Evolutionary conservation across 1,140 invertebrate species (phyloP), one percentile per base, ranked within the genome.

Genomic region (Campoletis sonorensis): DNA sequence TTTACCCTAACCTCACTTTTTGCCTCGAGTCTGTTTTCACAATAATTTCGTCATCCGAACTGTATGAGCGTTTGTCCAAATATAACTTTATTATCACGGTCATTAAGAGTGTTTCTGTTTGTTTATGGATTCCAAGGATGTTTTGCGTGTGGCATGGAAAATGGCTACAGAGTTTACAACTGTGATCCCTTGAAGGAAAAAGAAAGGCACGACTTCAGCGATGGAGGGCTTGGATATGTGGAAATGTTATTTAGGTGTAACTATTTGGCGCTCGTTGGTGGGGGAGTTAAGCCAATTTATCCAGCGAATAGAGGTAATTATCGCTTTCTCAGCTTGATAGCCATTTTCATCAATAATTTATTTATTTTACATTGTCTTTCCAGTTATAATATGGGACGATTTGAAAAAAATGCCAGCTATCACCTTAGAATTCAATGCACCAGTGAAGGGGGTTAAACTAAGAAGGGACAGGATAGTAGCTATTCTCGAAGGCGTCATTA

Each of bases 181-280:
- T 97, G 97, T 90, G 98, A 99, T 92, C 98, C 98, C 16, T 91
- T 99, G 67, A 99, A 99, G 92, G 97, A 99, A 92, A 99, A 98
- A 92, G 97, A 98, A 92, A 93, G 97, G 84, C 97, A 98, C 93
- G 97, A 97, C 89, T 97, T 97, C 90, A 93, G 94, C 45, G 96
- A 96, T 93, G 98, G 97, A 78, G 98, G 98, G 10, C 94, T 99
- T 68, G 96, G 96, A 80, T 97, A 97, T 90, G 97, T 99, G 15
- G 98, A 99, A 93, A 99, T 99, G 98, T 92, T 99, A 13, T 99
- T 99, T 91, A 94, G 98, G 79, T 99, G 98, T 91, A 99, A 99
- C 93, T 99, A 99, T 92, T 94, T 99, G 88, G 98, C 98, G 16
- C 92, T 99, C 58, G 97, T 99, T 79, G 98, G 98, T 68, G 98